A percentile compares a stretch with the other conserved stretches of the same genome.
Conservation (phyloP, 2,888 invertebrate genomes). For the Lobophora halterata region DNA sequence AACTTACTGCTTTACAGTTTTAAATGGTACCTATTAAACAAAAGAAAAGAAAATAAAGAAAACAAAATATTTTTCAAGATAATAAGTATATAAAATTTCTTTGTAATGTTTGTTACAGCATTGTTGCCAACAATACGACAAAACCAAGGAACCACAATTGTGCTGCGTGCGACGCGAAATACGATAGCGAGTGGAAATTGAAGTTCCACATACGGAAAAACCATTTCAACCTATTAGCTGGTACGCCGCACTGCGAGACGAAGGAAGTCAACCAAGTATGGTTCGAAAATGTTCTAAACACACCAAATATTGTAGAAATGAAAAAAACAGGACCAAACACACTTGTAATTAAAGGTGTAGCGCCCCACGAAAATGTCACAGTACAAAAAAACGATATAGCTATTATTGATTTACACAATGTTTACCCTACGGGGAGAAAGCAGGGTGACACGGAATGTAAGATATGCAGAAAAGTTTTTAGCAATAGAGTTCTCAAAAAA, state of each 20-base stretch:
- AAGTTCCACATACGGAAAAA: conserved; percentile 47
- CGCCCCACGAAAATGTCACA: conserved; percentile 30
- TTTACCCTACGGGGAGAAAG: conserved; percentile 22
- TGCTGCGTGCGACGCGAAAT: conserved; percentile 39
- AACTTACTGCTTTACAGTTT: too few species aligned
- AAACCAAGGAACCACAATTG: conserved; percentile 32
- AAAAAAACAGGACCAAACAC: conserved; percentile 45
- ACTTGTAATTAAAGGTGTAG: conserved; percentile 42
- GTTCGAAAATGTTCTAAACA: conserved; percentile 54
- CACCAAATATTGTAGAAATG: conserved; percentile 47
- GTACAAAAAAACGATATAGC: too few species aligned
- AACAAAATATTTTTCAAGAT: too few species aligned
- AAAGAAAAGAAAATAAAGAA: too few species aligned
- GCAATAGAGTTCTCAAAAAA: conserved; percentile 24
- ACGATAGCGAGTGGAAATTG: conserved; percentile 27
- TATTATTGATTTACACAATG: conserved; percentile 39
- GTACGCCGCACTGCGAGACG: conserved; percentile 33
- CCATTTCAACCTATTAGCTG: conserved; percentile 50
- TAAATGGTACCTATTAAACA: too few species aligned
- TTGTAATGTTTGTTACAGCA: too few species aligned
- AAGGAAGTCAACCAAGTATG: conserved; percentile 55
- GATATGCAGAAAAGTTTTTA: conserved; percentile 19
- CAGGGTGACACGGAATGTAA: conserved; percentile 13
- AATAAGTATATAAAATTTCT: too few species aligned
- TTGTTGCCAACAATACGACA: too few species aligned